Conservation (phyloP, 2,113 vertebrate species). For the Siphamia tubifer region DNA sequence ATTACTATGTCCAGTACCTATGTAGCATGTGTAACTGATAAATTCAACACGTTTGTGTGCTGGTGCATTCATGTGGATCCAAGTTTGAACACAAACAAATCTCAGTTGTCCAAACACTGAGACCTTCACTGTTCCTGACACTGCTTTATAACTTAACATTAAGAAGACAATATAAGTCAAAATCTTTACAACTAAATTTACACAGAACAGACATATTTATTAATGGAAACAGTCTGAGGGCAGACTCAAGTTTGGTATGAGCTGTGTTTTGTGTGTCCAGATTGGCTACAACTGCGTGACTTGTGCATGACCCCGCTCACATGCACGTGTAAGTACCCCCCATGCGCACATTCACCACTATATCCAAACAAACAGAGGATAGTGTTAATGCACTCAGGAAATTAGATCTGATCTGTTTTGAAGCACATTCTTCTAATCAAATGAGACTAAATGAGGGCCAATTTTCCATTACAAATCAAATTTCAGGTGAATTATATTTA, state of each 20-base stretch:
- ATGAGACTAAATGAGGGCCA: slow-evolving; percentile 30
- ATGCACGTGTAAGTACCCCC: slow-evolving; percentile 41
- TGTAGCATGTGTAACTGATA: too few species aligned
- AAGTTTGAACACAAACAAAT: too few species aligned
- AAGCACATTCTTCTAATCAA: slow-evolving; percentile 59
- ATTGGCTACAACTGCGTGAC: slow-evolving; percentile 44
- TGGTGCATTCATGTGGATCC: too few species aligned
- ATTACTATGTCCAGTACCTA: too few species aligned
- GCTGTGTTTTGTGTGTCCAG: slow-evolving; percentile 26
- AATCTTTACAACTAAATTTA: too few species aligned
- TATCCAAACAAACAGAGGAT: slow-evolving; percentile 54
- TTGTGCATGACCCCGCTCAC: slow-evolving; percentile 33
- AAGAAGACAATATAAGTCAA: too few species aligned
- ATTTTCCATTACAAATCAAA: slow-evolving; percentile 65
- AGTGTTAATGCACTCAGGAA: slow-evolving; percentile 56
- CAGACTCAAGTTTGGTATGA: slow-evolving; percentile 1
- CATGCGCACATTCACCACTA: slow-evolving; percentile 22
- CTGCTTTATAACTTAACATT: too few species aligned
- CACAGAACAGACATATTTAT: too few species aligned
- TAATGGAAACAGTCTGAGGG: too few species aligned
- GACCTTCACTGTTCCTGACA: too few species aligned
- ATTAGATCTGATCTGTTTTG: slow-evolving; percentile 34
- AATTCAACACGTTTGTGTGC: too few species aligned
- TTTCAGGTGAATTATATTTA: slow-evolving; percentile 43
- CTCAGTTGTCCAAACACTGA: too few species aligned